Percentiles rank a stretch among this genome's conserved stretches.
These are phyloP conservation scores for Sinotaia quadrata DNA, from an alignment of 2,888 invertebrate genomes.

Conservation along the genomic window DNA sequence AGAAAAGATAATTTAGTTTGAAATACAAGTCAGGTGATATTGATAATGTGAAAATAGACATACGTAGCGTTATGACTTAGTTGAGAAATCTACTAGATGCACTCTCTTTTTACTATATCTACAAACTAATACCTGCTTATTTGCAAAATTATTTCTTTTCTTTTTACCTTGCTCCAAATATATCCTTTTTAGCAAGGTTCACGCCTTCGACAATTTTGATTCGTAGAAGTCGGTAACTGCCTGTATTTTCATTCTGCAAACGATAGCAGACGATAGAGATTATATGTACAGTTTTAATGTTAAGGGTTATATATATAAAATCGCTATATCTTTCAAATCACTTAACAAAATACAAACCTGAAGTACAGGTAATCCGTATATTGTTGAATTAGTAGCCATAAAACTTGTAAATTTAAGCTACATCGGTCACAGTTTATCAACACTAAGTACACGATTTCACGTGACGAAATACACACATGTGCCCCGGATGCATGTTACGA, in stretches of 20 bases:
- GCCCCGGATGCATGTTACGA: slow-evolving; percentile 29
- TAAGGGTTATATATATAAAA: no score
- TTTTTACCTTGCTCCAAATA: slow-evolving; percentile 95
- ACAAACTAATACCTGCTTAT: no score
- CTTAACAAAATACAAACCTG: slow-evolving; percentile 47
- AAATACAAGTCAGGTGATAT: no score
- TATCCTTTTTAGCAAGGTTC: slow-evolving; percentile 96
- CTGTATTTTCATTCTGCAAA: slow-evolving; percentile 54
- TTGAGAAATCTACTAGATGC: no score
- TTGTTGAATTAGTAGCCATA: slow-evolving; percentile 34
- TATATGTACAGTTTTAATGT: no score
- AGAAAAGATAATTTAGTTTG: no score
- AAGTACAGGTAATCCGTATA: slow-evolving; percentile 51
- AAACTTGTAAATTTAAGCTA: slow-evolving; percentile 7
- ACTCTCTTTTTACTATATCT: no score
- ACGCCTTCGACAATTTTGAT: slow-evolving; percentile 65
- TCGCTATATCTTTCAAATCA: no score
- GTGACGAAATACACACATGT: slow-evolving; percentile 21
- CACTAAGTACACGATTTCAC: slow-evolving; percentile 18
- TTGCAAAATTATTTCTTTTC: no score
- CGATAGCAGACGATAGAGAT: slow-evolving; percentile 26
- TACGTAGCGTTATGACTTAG: no score
- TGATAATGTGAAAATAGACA: no score
- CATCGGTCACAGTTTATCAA: slow-evolving; percentile 1
- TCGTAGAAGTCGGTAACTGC: slow-evolving; percentile 58